Evolutionary conservation across 2,888 invertebrate genomes (phyloP).

Genomic region (Cheilosia impressa): DNA sequence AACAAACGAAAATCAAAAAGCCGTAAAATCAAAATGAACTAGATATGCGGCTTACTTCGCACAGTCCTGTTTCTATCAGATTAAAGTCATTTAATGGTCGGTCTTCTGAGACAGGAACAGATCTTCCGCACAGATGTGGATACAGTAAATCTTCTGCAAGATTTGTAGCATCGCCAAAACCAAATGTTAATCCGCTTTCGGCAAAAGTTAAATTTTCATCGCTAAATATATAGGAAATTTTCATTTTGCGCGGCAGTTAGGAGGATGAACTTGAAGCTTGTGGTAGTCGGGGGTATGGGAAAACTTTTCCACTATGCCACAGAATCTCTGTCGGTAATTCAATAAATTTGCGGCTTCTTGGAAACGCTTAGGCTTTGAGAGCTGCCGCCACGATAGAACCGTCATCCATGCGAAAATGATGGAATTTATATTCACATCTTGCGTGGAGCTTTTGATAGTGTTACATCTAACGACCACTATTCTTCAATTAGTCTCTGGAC

Average conservation of each 20-base stretch:
- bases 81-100: no score
- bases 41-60: no score
- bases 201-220: slow-evolving; percentile 64
- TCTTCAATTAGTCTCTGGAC: slow-evolving; percentile 16
- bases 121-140: neutral
- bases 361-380: slow-evolving; percentile 12
- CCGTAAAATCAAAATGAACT: no score
- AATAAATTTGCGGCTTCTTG: slow-evolving; percentile 51
- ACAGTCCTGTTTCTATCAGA: no score
- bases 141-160: no score
- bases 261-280: slow-evolving; percentile 65
- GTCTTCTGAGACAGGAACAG: neutral
- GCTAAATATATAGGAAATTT: slow-evolving; percentile 44
- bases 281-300: neutral
- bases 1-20: no score
- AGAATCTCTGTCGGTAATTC: slow-evolving; percentile 50
- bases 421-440: slow-evolving; percentile 28
- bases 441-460: slow-evolving; percentile 18
- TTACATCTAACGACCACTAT: slow-evolving; percentile 9
- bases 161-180: slow-evolving; percentile 2
- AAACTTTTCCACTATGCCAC: slow-evolving; percentile 49
- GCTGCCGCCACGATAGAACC: neutral
- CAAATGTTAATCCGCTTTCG: slow-evolving; percentile 67
- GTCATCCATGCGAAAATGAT: slow-evolving; percentile 14
- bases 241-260: slow-evolving; percentile 49